These are phyloP conservation scores for Temnothorax ravouxi DNA, from an alignment of 2,888 invertebrate genomes.

Conservation along the genomic window DNA sequence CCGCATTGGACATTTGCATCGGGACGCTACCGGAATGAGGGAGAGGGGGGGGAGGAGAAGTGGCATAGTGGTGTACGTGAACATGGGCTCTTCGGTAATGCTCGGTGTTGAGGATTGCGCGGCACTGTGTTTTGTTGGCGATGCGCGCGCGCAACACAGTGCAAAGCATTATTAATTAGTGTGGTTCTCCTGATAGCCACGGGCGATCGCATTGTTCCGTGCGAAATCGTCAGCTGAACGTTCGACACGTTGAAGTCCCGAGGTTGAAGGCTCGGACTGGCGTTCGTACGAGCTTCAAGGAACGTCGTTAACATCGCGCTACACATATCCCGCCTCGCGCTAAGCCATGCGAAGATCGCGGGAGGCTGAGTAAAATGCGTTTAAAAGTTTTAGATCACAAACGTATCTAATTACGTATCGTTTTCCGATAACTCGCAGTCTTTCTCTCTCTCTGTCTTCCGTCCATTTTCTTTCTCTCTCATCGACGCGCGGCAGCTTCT, in stretches of 20 bases:
- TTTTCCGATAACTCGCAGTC: not conserved
- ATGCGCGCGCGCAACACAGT: not conserved
- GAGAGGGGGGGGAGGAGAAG: not conserved
- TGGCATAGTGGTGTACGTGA: not conserved
- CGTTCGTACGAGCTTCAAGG: not conserved
- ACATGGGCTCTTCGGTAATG: slow-evolving; percentile 39
- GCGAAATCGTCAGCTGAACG: slow-evolving; percentile 47
- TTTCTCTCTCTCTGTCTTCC: not conserved
- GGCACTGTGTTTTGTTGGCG: slow-evolving; percentile 51
- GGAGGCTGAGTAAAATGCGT: not conserved
- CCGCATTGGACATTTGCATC: slow-evolving; percentile 51
- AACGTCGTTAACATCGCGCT: not conserved
- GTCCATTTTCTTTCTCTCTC: not conserved
- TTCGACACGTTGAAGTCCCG: not conserved
- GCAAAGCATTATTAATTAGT: slow-evolving; percentile 43
- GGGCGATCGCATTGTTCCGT: slow-evolving; percentile 36
- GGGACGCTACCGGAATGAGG: slow-evolving; percentile 52
- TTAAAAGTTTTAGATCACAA: slow-evolving; percentile 3
- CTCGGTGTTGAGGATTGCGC: slow-evolving; percentile 29
- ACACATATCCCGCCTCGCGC: not conserved
- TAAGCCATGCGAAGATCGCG: not conserved
- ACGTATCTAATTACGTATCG: not conserved
- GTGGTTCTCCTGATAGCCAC: not conserved
- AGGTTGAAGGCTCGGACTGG: slow-evolving; percentile 4
- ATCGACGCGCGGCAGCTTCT: not conserved